Evolutionary conservation across 2,797 vertebrate genomes (phyloP), one percentile per base, ranked within the genome.

Genomic region (Bradypus variegatus): DNA sequence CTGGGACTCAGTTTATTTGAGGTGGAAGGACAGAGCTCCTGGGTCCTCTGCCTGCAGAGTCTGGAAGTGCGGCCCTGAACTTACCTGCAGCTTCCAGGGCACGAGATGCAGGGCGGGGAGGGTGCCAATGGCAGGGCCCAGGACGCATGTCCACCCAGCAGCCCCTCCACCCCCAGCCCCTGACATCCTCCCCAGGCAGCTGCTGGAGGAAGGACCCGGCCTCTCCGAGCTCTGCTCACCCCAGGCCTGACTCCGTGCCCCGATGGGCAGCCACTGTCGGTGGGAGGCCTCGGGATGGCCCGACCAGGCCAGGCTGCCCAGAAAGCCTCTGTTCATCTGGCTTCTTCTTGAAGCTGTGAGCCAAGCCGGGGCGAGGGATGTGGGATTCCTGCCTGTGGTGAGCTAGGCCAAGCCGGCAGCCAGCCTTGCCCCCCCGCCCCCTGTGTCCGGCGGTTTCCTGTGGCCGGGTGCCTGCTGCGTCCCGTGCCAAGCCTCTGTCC

Each of bases 1-100:
- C 0, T 2, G 65, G 53, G 5, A n/a, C 4, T 7, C 7, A 2
- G 50, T 15, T 31, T 27, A 25, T 19, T 64, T 38, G 5, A 36
- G 33, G 23, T 1, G 45, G 81, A 80, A 48, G 31, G 14, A 10
- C 0, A 0, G 1, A 58, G 58, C 58, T 58, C 58, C 11, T 50
- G 50, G 8, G 50, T 50, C 50, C 50, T 50, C 50, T 50, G 10
- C 50, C 50, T 6, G 3, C 50, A 50, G 16, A 21, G 58, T 8
- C 48, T 21, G 12, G 5, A n/a, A 12, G 60, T 2, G 25, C 4
- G 48, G 64, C 21, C 14, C 55, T 5, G 14, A 64, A 3, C 23
- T 2, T 6, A 5, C 70, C 53, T 58, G 25, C 14, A 15, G 64
- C 14, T 45, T 36, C 29, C 0, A 9, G 58, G 58, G 58, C 21